phyloP scores from a whole-genome alignment of 1,140 invertebrate species.

The Caenorhabditis inopinata region DNA sequence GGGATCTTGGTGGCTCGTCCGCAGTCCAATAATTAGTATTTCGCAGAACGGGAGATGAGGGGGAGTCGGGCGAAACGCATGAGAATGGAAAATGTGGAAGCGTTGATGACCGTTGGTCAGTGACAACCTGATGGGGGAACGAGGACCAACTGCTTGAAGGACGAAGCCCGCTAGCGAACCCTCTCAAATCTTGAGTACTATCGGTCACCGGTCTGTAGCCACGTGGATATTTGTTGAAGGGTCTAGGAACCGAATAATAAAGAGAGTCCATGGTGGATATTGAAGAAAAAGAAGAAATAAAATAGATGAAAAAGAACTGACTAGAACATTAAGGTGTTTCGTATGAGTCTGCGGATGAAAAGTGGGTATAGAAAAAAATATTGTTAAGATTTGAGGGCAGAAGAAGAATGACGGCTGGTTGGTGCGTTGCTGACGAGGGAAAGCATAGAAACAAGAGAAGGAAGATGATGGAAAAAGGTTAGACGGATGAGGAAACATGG shows the following conservation, averaged over 20 bases:
- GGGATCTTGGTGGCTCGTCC: conserved; percentile 10
- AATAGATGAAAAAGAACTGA: background rate
- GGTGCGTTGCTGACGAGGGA: background rate
- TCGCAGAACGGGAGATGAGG: background rate
- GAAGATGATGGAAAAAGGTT: background rate
- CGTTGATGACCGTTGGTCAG: conserved; percentile 16
- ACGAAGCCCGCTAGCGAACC: conserved; percentile 1
- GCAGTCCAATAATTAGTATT: background rate
- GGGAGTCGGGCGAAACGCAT: background rate
- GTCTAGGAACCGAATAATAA: conserved; percentile 27
- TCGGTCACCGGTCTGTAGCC: conserved; percentile 27
- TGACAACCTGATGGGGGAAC: conserved; percentile 26
- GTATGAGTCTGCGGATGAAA: background rate
- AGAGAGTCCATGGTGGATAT: background rate
- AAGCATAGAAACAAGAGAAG: conserved; percentile 1
- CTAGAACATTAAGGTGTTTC: background rate
- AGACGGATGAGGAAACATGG: background rate
- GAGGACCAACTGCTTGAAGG: conserved; percentile 3
- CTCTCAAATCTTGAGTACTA: conserved; percentile 9
- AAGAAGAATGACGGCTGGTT: background rate
- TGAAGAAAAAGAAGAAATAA: background rate
- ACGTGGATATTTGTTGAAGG: conserved; percentile 31
- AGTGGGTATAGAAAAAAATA: conserved; percentile 8
- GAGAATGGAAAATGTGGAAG: conserved; percentile 25
- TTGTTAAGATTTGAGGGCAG: conserved; percentile 20